These are phyloP conservation scores for Asobara japonica DNA, from an alignment of 1,140 invertebrate genomes.

Conservation along the genomic window DNA sequence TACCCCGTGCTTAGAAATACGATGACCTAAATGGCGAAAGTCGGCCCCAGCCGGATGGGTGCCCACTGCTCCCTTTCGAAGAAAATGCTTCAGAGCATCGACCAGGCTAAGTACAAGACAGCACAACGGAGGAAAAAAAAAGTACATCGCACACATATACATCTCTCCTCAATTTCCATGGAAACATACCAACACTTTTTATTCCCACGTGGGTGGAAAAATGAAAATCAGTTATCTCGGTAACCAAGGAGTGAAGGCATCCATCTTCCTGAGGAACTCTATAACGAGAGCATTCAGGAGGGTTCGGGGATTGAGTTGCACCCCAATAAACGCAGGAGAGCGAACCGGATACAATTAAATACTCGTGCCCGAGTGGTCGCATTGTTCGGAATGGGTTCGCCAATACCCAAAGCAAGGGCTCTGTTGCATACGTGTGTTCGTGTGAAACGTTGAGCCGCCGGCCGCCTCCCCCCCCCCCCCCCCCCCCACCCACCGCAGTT, in stretches of 20 bases:
- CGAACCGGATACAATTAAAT: conserved; percentile 58
- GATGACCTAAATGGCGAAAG: no score
- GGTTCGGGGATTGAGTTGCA: neutral
- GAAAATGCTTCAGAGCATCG: no score
- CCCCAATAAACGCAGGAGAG: conserved; percentile 12
- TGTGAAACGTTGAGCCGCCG: conserved; percentile 1
- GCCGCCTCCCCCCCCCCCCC: neutral
- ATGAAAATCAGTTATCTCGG: neutral
- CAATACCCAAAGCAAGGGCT: conserved; percentile 37
- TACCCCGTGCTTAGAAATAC: no score
- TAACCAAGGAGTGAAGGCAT: neutral
- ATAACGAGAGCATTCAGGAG: neutral
- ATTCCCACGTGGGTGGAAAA: neutral
- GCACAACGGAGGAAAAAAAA: no score
- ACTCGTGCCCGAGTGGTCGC: conserved; percentile 50
- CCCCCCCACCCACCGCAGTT: neutral
- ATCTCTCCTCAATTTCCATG: no score
- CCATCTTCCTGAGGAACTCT: conserved; percentile 7
- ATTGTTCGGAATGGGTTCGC: conserved; percentile 47
- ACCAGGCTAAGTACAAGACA: no score
- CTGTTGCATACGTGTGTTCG: conserved; percentile 9
- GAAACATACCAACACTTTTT: neutral
- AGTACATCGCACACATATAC: no score
- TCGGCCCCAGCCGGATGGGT: no score
- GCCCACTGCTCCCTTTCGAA: no score